phyloP scores from a whole-genome alignment of 2,888 invertebrate species.

The Mythimna loreyi region DNA sequence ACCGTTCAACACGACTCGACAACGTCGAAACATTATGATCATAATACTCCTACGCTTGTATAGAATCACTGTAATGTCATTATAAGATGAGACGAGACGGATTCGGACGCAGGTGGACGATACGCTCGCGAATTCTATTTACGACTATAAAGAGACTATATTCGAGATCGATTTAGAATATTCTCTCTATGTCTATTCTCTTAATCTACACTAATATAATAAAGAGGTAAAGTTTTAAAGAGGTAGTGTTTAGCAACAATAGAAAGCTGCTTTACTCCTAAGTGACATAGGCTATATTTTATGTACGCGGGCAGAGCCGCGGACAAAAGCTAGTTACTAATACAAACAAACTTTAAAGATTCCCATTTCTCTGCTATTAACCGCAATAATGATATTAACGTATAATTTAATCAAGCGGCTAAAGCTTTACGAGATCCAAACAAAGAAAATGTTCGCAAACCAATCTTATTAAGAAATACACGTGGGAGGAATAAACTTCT shows the following conservation, averaged over 20 bases:
- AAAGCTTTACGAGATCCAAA: slow-evolving; percentile 23
- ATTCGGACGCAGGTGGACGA: slow-evolving; percentile 28
- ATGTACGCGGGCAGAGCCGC: no score
- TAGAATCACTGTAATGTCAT: slow-evolving; percentile 65
- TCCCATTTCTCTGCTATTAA: slow-evolving; percentile 3
- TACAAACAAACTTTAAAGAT: slow-evolving; percentile 20
- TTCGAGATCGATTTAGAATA: slow-evolving; percentile 27
- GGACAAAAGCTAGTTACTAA: no score
- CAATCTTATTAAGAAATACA: slow-evolving; percentile 35
- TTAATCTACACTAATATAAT: no score
- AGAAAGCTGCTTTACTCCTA: no score
- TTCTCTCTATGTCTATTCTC: background rate
- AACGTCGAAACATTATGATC: slow-evolving; percentile 64
- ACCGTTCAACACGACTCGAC: slow-evolving; percentile 69
- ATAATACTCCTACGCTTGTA: slow-evolving; percentile 64
- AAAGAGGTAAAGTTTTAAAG: no score
- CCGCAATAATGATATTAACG: slow-evolving; percentile 3
- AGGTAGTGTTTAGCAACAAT: no score
- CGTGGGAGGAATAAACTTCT: slow-evolving; percentile 27
- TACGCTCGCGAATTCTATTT: slow-evolving; percentile 51
- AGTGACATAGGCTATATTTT: no score
- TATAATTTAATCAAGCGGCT: slow-evolving; percentile 25
- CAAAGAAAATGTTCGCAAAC: slow-evolving; percentile 39
- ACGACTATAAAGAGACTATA: slow-evolving; percentile 37
- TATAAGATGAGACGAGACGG: slow-evolving; percentile 52